These are phyloP conservation scores for Gephyroberyx darwinii DNA, from an alignment of 2,797 vertebrate genomes.

Conservation along the genomic window DNA sequence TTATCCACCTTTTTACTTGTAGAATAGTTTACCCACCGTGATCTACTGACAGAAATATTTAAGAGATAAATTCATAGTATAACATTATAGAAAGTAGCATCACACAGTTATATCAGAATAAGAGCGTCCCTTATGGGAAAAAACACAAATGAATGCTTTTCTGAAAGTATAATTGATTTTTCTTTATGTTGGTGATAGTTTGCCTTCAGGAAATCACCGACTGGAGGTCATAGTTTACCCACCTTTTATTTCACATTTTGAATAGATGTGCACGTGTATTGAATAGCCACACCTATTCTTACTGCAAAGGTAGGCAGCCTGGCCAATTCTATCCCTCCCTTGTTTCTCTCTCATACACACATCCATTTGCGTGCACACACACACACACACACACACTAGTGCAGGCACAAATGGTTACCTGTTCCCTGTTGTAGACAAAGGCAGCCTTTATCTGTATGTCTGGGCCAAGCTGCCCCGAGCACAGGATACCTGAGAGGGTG, in stretches of 20 bases:
- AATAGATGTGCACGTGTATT: constrained; percentile 26
- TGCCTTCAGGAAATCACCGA: constrained; percentile 25
- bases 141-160: too few species aligned
- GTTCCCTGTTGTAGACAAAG: constrained; percentile 81
- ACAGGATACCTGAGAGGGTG: constrained; percentile 81
- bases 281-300: constrained; percentile 68
- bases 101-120: too few species aligned
- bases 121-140: too few species aligned
- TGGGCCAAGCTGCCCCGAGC: constrained; percentile 71
- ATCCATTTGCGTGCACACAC: not conserved
- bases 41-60: too few species aligned
- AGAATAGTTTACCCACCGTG: too few species aligned
- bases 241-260: constrained; percentile 8
- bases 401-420: constrained; percentile 81
- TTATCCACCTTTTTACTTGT: too few species aligned
- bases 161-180: not conserved
- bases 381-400: constrained; percentile 14
- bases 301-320: constrained; percentile 35
- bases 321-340: constrained; percentile 16
- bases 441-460: constrained; percentile 75
- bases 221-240: constrained; percentile 40
- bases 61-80: too few species aligned
- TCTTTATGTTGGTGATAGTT: constrained; percentile 22
- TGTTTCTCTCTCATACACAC: not conserved
- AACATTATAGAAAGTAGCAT: too few species aligned